These are phyloP conservation scores for Cataglyphis albicans DNA, from an alignment of 2,888 invertebrate species.

Conservation along the genomic window DNA sequence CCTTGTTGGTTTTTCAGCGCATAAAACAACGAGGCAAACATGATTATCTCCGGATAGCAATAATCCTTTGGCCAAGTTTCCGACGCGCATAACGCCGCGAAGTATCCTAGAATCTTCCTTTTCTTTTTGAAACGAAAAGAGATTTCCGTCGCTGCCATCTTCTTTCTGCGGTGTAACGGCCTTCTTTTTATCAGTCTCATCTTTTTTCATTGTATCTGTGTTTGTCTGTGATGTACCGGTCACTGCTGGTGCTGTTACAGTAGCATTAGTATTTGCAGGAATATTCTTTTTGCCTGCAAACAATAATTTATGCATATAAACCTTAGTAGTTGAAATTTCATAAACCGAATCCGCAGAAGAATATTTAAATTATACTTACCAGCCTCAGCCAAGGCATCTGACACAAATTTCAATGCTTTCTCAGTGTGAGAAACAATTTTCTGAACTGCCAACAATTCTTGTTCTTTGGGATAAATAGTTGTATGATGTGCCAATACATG, in stretches of 20 bases:
- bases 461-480: constrained; percentile 97
- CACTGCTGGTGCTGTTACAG: constrained; percentile 69
- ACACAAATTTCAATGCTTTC: constrained; percentile 96
- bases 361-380: constrained; percentile 73
- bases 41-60: constrained; percentile 95
- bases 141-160: constrained; percentile 91
- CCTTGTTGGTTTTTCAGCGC: constrained; percentile 97
- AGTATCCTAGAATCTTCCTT: constrained; percentile 91
- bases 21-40: constrained; percentile 97
- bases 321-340: neutral
- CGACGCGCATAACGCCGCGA: constrained; percentile 98
- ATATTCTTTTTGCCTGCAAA: constrained; percentile 77
- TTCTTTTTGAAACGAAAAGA: constrained; percentile 90
- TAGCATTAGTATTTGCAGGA: constrained; percentile 74
- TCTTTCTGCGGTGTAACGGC: constrained; percentile 86
- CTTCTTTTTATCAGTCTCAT: constrained; percentile 87
- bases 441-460: constrained; percentile 95
- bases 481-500: constrained; percentile 97
- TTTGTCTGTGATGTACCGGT: constrained; percentile 77
- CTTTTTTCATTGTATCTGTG: constrained; percentile 84
- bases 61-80: constrained; percentile 95
- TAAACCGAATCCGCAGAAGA: neutral
- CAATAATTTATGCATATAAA: neutral
- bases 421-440: constrained; percentile 97
- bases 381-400: constrained; percentile 92